Evolutionary conservation across 2,113 vertebrate genomes (phyloP), one percentile per base, ranked within the genome.

Genomic region (Haemorhous mexicanus): DNA sequence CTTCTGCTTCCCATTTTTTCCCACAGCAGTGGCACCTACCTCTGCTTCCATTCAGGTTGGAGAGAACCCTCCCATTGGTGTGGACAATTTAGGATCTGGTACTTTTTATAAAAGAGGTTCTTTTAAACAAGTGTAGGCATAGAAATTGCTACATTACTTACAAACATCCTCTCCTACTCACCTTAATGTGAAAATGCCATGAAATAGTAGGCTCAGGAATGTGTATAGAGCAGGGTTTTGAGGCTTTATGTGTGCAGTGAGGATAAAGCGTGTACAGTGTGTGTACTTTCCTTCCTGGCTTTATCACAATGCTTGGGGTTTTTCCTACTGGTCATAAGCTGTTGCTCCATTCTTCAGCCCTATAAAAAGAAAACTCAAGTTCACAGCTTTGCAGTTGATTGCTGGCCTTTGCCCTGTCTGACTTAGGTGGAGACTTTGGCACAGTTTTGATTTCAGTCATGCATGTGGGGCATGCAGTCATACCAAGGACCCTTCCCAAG

Each of bases 391-490:
- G 63, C 37, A 66, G 23, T 11, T 61, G 37, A 6, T 80, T 73
- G 10, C 49, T 52, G 50, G 23, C 44, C 53, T 76, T 85, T 66
- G 70, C 19, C 43, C 50, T 62, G 62, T 53, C 23, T 69, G 50
- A 33, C 13, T 49, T 68, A 46, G 7, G 20, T 79, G 64, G 70
- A 55, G 44, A 15, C n/a, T 44, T 44, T 19, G 58, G 43, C 58
- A 6, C 1, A 10, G 22, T 15, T 91, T 72, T 68, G 37, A 23
- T 53, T 84, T 94, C 44, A 39, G 9, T 55, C 33, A 1, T 1
- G 2, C 55, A 21, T 1, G 2, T n/a, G n/a, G 44, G 33, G 6
- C 6, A 3, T n/a, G 66, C 35, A 20, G 43, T 67, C 11, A 1
- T 59, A 32, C 23, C 24, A 52, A 35, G 13, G 27, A 56, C 7